Percentiles rank a stretch among this genome's conserved stretches.
phyloP scores from a whole-genome alignment of 2,888 invertebrate species.

The Caenorhabditis sp. region DNA sequence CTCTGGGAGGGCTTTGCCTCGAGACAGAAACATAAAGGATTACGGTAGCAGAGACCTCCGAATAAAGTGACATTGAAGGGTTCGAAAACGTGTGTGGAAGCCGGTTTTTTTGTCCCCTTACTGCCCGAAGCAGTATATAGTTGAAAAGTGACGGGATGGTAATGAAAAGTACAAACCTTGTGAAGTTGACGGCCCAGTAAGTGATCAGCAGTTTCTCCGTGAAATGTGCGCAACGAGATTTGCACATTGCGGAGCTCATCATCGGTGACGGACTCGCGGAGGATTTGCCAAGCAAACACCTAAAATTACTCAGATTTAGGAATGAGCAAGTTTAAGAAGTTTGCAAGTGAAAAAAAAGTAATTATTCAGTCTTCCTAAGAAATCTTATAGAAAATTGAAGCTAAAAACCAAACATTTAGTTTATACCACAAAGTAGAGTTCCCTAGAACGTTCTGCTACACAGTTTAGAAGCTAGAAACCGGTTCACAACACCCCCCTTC shows the following conservation, averaged over 20 bases:
- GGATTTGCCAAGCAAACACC: conserved; percentile 79
- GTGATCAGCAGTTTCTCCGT: conserved; percentile 77
- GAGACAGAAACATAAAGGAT: no score
- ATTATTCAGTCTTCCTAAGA: no score
- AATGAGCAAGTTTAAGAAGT: no score
- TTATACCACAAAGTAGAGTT: no score
- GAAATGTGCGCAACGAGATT: conserved; percentile 77
- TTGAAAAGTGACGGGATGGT: conserved; percentile 14
- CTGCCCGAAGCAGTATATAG: not conserved
- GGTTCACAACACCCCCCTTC: no score
- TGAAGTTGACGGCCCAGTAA: conserved; percentile 76
- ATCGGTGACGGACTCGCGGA: conserved; percentile 78
- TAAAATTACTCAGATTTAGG: no score
- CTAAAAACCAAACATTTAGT: no score
- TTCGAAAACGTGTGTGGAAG: conserved; percentile 21
- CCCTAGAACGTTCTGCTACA: no score
- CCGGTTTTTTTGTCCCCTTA: conserved; percentile 27
- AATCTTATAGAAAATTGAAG: no score
- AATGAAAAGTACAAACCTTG: conserved; percentile 68
- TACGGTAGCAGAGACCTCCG: conserved; percentile 19
- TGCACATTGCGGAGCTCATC: conserved; percentile 77
- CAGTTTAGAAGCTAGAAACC: no score
- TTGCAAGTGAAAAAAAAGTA: conserved; percentile 1
- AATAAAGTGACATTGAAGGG: conserved; percentile 14
- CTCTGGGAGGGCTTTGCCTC: no score